Conservation (phyloP, 2,113 vertebrate species). For the Malurus melanocephalus region DNA sequence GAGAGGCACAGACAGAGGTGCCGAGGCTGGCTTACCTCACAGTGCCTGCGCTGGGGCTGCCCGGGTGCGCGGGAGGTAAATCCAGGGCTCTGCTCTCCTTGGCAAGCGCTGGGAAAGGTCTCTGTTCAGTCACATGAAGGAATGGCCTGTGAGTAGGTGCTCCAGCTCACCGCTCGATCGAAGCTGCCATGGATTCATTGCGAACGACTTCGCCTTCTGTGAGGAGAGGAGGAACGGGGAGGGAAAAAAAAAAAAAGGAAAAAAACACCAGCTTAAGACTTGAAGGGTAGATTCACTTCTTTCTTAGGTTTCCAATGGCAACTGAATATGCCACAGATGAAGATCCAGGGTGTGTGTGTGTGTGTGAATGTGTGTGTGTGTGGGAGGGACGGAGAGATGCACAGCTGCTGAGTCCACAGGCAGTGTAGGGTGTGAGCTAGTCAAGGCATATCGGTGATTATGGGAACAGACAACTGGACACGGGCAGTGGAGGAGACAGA, state of each 20-base stretch:
- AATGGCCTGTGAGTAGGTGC: conserved; percentile 50
- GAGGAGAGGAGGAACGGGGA: conserved; percentile 55
- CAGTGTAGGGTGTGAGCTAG: conserved; percentile 47
- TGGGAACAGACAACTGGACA: conserved; percentile 28
- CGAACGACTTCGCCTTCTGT: conserved; percentile 68
- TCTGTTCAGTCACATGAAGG: conserved; percentile 54
- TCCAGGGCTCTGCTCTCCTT: conserved; percentile 29
- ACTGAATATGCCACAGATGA: conserved; percentile 81
- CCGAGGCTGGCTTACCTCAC: conserved; percentile 39
- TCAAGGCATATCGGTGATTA: not conserved
- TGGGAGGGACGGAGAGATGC: conserved; percentile 49
- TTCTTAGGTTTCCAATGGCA: conserved; percentile 85
- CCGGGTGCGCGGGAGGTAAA: not conserved
- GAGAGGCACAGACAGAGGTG: not conserved
- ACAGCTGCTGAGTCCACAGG: conserved; percentile 66
- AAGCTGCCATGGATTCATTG: conserved; percentile 64
- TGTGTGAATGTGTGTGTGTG: conserved; percentile 19
- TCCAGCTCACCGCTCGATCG: conserved; percentile 48
- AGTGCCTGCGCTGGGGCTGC: not conserved
- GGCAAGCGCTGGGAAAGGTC: conserved; percentile 22
- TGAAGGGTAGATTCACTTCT: conserved; percentile 81
- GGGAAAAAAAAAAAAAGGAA: not conserved
- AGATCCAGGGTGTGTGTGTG: conserved; percentile 61
- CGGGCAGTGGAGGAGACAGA: not conserved
- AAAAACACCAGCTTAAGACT: conserved; percentile 71